These are phyloP conservation scores for Tor tambroides DNA, from an alignment of 2,113 vertebrate genomes.

Conservation along the genomic window DNA sequence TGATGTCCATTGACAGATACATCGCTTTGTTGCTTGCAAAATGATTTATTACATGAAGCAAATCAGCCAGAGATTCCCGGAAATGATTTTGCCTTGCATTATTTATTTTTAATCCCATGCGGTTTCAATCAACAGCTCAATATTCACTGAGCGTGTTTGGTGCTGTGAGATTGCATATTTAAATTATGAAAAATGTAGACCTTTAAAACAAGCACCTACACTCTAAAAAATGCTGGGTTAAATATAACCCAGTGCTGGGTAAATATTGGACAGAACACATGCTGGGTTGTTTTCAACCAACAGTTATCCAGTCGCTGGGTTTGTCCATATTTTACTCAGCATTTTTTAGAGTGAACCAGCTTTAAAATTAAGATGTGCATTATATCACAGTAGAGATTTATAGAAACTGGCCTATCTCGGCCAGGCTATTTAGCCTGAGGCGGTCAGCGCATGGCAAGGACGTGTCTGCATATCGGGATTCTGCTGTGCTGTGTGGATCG, in stretches of 20 bases:
- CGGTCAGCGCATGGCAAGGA: not conserved
- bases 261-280: too few relatives aligned
- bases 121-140: not conserved
- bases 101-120: slow-evolving; percentile 10
- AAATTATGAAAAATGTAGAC: not conserved
- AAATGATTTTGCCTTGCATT: slow-evolving; percentile 38
- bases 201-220: slow-evolving; percentile 16
- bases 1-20: slow-evolving; percentile 48
- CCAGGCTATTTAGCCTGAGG: slow-evolving; percentile 17
- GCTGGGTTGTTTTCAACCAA: too few relatives aligned
- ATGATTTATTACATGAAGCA: slow-evolving; percentile 40
- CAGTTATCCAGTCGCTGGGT: too few relatives aligned
- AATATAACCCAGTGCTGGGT: too few relatives aligned
- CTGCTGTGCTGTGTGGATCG: not conserved
- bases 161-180: not conserved
- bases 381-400: slow-evolving; percentile 8
- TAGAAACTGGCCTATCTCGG: not conserved
- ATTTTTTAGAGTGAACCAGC: too few relatives aligned
- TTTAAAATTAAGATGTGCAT: slow-evolving; percentile 8
- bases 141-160: not conserved
- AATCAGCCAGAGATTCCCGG: slow-evolving; percentile 34
- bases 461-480: not conserved
- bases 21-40: slow-evolving; percentile 31
- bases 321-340: too few relatives aligned
- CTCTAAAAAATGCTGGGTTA: too few relatives aligned